Evolutionary conservation across 2,113 vertebrate species (phyloP).

Genomic region (Xiphophorus couchianus): DNA sequence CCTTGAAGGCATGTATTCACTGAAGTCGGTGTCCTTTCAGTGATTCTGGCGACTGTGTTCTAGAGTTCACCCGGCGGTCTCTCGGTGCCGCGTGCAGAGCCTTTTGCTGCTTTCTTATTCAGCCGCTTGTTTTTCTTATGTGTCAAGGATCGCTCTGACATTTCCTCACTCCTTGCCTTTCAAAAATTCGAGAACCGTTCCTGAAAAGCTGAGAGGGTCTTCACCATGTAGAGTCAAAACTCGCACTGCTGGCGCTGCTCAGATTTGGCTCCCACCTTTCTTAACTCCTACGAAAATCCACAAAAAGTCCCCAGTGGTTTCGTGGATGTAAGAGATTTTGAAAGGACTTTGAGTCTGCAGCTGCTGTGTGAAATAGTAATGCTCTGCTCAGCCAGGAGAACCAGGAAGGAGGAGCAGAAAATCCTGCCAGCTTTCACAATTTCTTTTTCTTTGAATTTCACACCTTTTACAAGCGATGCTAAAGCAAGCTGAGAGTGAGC

Average conservation of each 20-base stretch:
- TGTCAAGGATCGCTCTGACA: conserved; percentile 76
- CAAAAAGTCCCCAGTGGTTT: conserved; percentile 52
- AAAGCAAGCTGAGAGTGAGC: conserved; percentile 6
- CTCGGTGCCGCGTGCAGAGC: conserved; percentile 23
- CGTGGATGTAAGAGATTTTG: conserved; percentile 45
- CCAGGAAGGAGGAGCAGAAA: conserved; percentile 9
- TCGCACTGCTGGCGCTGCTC: conserved; percentile 40
- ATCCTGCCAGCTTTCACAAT: conserved; percentile 45
- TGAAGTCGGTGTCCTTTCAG: conserved; percentile 14
- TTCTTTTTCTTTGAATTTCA: conserved; percentile 38
- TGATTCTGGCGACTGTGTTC: conserved; percentile 25
- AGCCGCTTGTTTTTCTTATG: conserved; percentile 40
- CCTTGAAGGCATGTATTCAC: too few relatives aligned
- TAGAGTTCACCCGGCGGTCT: conserved; percentile 63
- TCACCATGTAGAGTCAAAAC: conserved; percentile 51
- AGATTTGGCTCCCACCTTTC: conserved; percentile 42
- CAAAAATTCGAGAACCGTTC: conserved; percentile 63
- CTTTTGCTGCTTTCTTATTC: conserved; percentile 37
- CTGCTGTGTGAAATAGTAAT: conserved; percentile 60
- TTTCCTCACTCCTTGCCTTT: conserved; percentile 65
- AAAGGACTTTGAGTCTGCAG: conserved; percentile 56
- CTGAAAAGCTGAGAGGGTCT: conserved; percentile 64
- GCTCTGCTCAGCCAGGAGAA: conserved; percentile 44
- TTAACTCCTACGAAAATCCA: conserved; percentile 52
- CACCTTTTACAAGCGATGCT: conserved; percentile 16